A percentile compares a stretch with the other conserved stretches of the same genome.
phyloP scores from a whole-genome alignment of 2,797 vertebrate species.

The Cossypha dichroa region DNA sequence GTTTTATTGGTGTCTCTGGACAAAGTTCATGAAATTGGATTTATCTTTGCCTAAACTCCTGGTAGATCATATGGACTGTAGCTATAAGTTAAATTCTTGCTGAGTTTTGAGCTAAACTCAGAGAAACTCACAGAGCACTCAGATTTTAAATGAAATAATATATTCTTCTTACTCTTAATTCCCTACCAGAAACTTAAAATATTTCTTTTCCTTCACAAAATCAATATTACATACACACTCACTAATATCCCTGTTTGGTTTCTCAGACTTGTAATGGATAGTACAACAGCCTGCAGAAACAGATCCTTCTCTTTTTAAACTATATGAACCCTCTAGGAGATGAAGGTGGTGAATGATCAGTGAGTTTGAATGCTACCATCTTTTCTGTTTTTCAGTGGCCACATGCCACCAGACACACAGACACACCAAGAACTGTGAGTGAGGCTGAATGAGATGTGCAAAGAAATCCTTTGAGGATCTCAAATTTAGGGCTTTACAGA shows the following conservation, averaged over 20 bases:
- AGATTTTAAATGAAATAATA: background rate
- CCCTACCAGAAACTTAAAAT: background rate
- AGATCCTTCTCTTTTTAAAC: background rate
- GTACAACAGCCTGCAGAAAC: background rate
- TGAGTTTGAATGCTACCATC: background rate
- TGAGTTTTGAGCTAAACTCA: background rate
- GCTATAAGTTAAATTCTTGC: background rate
- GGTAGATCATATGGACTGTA: background rate
- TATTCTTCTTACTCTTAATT: background rate
- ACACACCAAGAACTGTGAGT: background rate
- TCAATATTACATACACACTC: background rate
- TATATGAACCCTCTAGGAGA: background rate
- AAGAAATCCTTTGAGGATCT: background rate
- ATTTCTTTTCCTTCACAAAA: background rate
- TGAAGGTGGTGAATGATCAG: background rate
- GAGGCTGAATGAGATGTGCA: background rate
- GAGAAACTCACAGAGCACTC: background rate
- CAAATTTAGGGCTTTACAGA: background rate
- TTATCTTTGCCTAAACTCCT: background rate
- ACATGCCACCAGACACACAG: rapidly evolving
- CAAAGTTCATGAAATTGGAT: background rate
- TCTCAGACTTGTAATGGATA: background rate
- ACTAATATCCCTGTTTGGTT: background rate
- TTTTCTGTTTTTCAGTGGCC: background rate
- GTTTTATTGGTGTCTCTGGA: background rate